Conservation (phyloP, 2,113 vertebrate genomes). For the Lethenteron camtschaticum region DNA sequence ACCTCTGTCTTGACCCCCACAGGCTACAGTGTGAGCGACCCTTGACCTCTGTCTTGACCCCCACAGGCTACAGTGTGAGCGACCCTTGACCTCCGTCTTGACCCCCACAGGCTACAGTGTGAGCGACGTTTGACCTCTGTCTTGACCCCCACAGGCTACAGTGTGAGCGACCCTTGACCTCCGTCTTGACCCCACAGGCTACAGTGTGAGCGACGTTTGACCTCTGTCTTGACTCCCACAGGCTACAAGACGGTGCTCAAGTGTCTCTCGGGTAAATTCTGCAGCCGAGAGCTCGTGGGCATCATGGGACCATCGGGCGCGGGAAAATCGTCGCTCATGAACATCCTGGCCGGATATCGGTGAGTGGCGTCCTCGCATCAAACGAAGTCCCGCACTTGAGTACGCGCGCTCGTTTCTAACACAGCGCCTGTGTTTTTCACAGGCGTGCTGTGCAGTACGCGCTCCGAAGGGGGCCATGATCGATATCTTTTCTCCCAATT, state of each 20-base stretch:
- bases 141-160: background rate
- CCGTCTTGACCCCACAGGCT: no score
- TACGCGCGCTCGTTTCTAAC: no score
- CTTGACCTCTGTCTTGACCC: no score
- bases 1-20: background rate
- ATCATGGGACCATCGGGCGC: slow-evolving; percentile 96
- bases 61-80: no score
- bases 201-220: no score
- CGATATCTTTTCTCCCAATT: no score
- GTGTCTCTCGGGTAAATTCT: slow-evolving; percentile 83
- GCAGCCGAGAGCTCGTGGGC: slow-evolving; percentile 69
- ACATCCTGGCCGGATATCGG: slow-evolving; percentile 94
- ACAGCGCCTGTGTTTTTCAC: no score
- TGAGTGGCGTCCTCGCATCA: slow-evolving; percentile 18
- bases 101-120: no score
- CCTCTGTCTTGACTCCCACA: slow-evolving; percentile 13
- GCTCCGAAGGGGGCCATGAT: no score
- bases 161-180: background rate
- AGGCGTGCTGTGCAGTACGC: no score
- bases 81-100: no score
- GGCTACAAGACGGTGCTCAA: slow-evolving; percentile 95
- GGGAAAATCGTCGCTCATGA: slow-evolving; percentile 89
- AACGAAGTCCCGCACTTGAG: background rate
- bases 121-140: no score
- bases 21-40: background rate